Base-by-base conservation (phyloP, 2,797 vertebrate species). In the Pyrocephalus nanus region DNA sequence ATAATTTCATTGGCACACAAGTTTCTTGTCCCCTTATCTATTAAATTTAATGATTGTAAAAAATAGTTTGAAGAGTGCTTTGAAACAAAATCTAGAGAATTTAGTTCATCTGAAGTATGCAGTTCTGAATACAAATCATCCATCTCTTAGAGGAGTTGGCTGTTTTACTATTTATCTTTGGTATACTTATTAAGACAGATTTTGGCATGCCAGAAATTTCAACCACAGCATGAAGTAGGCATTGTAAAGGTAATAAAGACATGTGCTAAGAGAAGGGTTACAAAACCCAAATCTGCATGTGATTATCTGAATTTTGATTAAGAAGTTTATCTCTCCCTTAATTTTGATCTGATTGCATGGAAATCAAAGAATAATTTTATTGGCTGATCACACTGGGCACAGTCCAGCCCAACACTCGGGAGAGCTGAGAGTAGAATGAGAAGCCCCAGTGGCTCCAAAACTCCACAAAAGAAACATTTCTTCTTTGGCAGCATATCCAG, bases 71-170 rank as follows among this genome's bases (percentile, higher is more conserved):
- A 81, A 81, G 32, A 76, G 12, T 40, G 25, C 14, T 95, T 93
- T 81, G 74, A 78, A 93, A 85, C n/a, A 87, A 61, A 76, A 80
- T 69, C 36, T 81, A 60, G 30, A 72, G 30, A 67, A 85, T 90
- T 53, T 73, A 45, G 14, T 69, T 55, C 30, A 15, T 45, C 32
- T 16, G n/a, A 77, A 77, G 6, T 36, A 55, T 54, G 21, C 26
- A 40, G 45, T 58, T 88, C 27, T 90, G 79, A 88, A 88, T 82
- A 78, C 57, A 94, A 90, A 40, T 40, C 3, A 88, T 34, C 4
- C 0, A 19, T 64, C 79, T 93, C 42, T 92, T 73, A 20, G 86
- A 70, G 15, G 22, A 82, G 61, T 78, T 80, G 12, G 72, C 7
- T n/a, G 58, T 57, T 91, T 77, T 30, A 53, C 21, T 34, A 40